Evolutionary conservation across 2,797 vertebrate genomes (phyloP).

Genomic region (Scleropages formosus): DNA sequence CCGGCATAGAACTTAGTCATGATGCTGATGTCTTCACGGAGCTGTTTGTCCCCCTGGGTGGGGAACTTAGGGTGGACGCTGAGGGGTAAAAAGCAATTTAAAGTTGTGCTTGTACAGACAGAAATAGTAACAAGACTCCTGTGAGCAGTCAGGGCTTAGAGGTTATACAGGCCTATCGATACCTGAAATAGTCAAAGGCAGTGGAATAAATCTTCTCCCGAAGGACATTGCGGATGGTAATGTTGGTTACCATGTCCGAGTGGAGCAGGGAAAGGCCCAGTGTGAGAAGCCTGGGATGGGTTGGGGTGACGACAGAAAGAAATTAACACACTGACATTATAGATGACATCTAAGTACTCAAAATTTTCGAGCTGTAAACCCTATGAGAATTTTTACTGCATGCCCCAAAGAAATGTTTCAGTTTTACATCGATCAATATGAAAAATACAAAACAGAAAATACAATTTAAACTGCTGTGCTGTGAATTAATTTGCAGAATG

Average conservation of each 20-base stretch:
- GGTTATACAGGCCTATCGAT: slow-evolving; percentile 9
- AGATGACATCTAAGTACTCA: too few relatives aligned
- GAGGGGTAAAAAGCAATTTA: slow-evolving; percentile 14
- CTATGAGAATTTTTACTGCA: too few relatives aligned
- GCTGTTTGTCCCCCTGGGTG: slow-evolving; percentile 86
- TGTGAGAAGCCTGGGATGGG: slow-evolving; percentile 76
- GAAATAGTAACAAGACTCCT: too few relatives aligned
- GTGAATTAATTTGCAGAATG: background rate
- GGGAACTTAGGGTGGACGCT: slow-evolving; percentile 87
- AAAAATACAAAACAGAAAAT: too few relatives aligned
- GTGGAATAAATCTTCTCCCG: slow-evolving; percentile 97
- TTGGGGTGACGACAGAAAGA: background rate
- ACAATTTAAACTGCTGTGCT: too few relatives aligned
- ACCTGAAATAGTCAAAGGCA: slow-evolving; percentile 98
- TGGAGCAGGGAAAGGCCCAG: slow-evolving; percentile 88
- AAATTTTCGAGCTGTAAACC: too few relatives aligned
- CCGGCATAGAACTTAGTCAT: slow-evolving; percentile 95
- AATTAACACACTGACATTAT: too few relatives aligned
- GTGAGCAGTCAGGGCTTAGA: too few relatives aligned
- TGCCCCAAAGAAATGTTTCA: too few relatives aligned
- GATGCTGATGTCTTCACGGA: slow-evolving; percentile 94
- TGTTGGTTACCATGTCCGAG: slow-evolving; percentile 89
- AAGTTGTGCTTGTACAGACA: too few relatives aligned
- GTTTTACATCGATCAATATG: too few relatives aligned
- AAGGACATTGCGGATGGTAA: slow-evolving; percentile 90